Base-by-base conservation (phyloP, 2,113 vertebrate genomes). In the Otis tarda region DNA sequence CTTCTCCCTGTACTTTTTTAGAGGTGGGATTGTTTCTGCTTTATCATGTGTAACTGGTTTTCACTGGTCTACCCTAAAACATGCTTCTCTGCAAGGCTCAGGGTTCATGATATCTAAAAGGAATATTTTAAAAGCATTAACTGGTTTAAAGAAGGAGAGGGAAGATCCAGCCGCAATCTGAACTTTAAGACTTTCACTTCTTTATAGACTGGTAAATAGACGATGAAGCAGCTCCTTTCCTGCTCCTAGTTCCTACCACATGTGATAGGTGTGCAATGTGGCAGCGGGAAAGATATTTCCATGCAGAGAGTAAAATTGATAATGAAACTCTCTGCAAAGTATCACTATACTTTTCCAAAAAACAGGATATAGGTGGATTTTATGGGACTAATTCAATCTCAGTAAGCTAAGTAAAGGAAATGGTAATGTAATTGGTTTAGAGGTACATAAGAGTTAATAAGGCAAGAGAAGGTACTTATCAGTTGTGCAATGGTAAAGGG, bases 221-320 rank as follows among this genome's bases (percentile, higher is more conserved):
- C 2, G 14, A 27, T 60, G 55, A 47, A 78, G 25, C 31, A 67
- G 11, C 11, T 84, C 47, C 47, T 68, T 8, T 69, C 50, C 4
- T 0, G 0, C 70, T 87, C 25, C 14, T 5, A 12, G 8, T n/a
- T 93, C 55, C 75, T 35, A 18, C 41, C 28, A 60, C 3, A 2
- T 7, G 6, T 59, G 49, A 12, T 50, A 59, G 8, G 1, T 35
- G 53, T 90, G 39, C 33, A 57, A 5, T 45, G 24, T 61, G 56
- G 43, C 74, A 91, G 77, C 2, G 8, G 79, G 90, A 61, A 37
- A 67, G 16, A 41, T 23, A 6, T 47, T 91, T 49, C n/a, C 70
- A 33, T 60, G 52, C 8, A 4, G 82, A 77, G 67, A 80, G 59
- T 22, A 80, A 94, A 83, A 64, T 20, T 70, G n/a, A 8, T 83